Evolutionary conservation across 1,140 invertebrate species (phyloP), one percentile per base, ranked within the genome.

Genomic region (Caenorhabditis remanei): DNA sequence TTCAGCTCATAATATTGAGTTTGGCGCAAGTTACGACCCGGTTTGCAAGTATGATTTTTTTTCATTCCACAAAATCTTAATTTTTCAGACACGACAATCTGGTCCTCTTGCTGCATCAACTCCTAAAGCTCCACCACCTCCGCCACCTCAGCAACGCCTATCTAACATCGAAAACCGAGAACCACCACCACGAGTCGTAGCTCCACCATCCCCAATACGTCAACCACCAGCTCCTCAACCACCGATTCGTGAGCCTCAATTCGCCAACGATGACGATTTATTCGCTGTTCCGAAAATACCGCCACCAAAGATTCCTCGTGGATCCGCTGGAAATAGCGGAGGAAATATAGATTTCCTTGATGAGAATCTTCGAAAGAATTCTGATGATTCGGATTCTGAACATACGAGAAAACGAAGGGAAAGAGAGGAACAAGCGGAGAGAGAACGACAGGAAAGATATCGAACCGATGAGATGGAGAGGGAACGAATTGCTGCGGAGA

Each of bases 251-350:
- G 6, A 50, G 11, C 9, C 46, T 48, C 46, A 79, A 41, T 79
- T 19, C 53, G 43, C 71, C 13, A 24, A 9, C 21, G 71, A 79
- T 32, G 6, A 46, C 7, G 71, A 79, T n/a, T 50, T 79, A 11
- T 79, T 79, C n/a, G 71, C 71, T 24, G 71, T 79, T 24, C 71
- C 71, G 4, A 79, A 32, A 50, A 6, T 53, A 19, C 71, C 43
- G 24, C 14, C 41, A 53, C 50, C 50, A 53, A 50, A 24, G 4
- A 46, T 40, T 32, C 41, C 43, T 71, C 41, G 13, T 9, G 67
- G 4, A 79, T 1, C 71, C 13, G 50, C 46, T 0, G 32, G 32
- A 32, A 32, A 32, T 32, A 0, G 19, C 8, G 71, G 14, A 3
- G 40, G 14, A 19, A 41, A 0, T 19, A 4, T 46, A 8, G 65